Conservation (phyloP, 2,888 invertebrate species). For the Hedychridium roseum region DNA sequence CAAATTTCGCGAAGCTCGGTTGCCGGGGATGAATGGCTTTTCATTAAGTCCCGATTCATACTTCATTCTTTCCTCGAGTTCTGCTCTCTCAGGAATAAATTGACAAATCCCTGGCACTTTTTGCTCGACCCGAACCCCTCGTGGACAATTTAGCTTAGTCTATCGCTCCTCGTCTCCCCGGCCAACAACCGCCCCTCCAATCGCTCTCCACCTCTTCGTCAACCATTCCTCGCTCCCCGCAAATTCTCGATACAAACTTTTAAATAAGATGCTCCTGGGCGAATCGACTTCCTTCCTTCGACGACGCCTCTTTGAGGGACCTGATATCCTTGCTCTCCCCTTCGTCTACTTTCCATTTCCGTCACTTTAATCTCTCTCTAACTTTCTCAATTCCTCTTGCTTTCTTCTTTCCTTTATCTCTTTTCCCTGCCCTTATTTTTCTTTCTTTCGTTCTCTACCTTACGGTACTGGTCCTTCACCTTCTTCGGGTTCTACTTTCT, state of each 20-base stretch:
- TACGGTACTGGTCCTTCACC: slow-evolving; percentile 9
- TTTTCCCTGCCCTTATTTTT: slow-evolving; percentile 8
- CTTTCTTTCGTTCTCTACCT: slow-evolving; percentile 4
- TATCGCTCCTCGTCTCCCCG: slow-evolving; percentile 28
- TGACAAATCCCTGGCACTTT: slow-evolving; percentile 34
- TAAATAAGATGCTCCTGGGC: slow-evolving; percentile 57
- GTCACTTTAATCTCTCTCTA: no score
- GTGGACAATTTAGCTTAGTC: slow-evolving; percentile 53
- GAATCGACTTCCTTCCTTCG: slow-evolving; percentile 51
- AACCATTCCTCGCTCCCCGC: slow-evolving; percentile 21
- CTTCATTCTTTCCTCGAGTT: slow-evolving; percentile 33
- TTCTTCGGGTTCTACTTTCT: slow-evolving; percentile 17
- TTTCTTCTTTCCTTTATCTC: slow-evolving; percentile 1
- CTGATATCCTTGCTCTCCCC: slow-evolving; percentile 25
- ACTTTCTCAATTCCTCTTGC: no score
- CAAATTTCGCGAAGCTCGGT: slow-evolving; percentile 35
- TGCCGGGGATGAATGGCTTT: slow-evolving; percentile 47
- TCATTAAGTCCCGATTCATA: slow-evolving; percentile 53
- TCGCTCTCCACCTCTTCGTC: slow-evolving; percentile 9
- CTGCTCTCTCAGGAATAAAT: slow-evolving; percentile 34
- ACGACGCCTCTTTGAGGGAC: slow-evolving; percentile 43
- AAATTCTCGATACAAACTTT: slow-evolving; percentile 55
- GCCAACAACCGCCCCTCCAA: slow-evolving; percentile 2
- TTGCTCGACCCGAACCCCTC: slow-evolving; percentile 40
- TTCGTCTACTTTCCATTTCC: slow-evolving; percentile 7